Percentiles rank a stretch among this genome's conserved stretches.
These are phyloP conservation scores for Molossus alvarezi DNA, from an alignment of 2,797 vertebrate species.

Conservation along the genomic window DNA sequence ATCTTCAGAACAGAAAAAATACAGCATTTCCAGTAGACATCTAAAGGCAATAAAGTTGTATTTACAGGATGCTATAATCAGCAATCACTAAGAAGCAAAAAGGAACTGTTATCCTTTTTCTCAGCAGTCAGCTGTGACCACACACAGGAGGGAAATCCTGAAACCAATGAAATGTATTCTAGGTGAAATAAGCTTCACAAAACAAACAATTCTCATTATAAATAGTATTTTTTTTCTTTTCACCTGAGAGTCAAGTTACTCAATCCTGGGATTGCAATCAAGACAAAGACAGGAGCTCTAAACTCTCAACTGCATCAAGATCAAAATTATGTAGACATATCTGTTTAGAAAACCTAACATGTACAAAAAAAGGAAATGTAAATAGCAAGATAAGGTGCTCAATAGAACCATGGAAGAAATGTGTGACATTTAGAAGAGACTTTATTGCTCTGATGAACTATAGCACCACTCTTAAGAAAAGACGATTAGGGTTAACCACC, in stretches of 20 bases:
- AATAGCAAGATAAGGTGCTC: slow-evolving; percentile 76
- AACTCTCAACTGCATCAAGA: slow-evolving; percentile 81
- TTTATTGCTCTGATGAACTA: slow-evolving; percentile 86
- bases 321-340: slow-evolving; percentile 67
- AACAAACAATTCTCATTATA: slow-evolving; percentile 41
- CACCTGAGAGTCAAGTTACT: slow-evolving; percentile 65
- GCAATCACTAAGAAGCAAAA: slow-evolving; percentile 73
- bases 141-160: slow-evolving; percentile 51
- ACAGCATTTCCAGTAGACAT: slow-evolving; percentile 78
- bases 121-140: slow-evolving; percentile 56
- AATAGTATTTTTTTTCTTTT: slow-evolving; percentile 27
- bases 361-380: slow-evolving; percentile 70
- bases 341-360: slow-evolving; percentile 80
- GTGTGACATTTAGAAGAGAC: slow-evolving; percentile 74
- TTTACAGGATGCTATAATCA: slow-evolving; percentile 78
- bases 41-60: slow-evolving; percentile 74
- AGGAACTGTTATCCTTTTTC: slow-evolving; percentile 60
- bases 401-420: slow-evolving; percentile 66
- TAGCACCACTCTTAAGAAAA: slow-evolving; percentile 89
- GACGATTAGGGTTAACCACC: slow-evolving; percentile 65
- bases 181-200: slow-evolving; percentile 63
- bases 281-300: slow-evolving; percentile 78
- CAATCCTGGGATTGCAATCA: slow-evolving; percentile 66
- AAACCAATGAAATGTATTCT: slow-evolving; percentile 59
- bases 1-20: slow-evolving; percentile 78